A percentile compares a stretch with the other conserved stretches of the same genome.
These are phyloP conservation scores for Centruroides vittatus DNA, from an alignment of 1,140 invertebrate species.

Conservation along the genomic window DNA sequence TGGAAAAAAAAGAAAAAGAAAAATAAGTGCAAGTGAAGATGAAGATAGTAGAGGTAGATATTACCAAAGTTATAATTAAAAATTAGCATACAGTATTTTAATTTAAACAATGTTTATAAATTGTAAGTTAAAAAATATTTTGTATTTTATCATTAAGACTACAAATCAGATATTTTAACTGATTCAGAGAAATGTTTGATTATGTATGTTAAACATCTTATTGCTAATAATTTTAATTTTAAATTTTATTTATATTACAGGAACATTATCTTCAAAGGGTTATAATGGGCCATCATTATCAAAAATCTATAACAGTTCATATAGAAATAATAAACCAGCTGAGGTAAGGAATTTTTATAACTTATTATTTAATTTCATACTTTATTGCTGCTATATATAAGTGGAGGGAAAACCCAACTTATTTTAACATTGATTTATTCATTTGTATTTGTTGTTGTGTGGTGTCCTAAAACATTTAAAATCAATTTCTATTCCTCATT, in stretches of 20 bases:
- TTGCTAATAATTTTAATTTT: neutral
- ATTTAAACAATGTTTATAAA: too few relatives aligned
- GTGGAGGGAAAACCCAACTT: too few relatives aligned
- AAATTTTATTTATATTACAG: neutral
- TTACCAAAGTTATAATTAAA: neutral
- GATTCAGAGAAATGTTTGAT: too few relatives aligned
- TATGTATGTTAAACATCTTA: too few relatives aligned
- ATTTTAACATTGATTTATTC: too few relatives aligned
- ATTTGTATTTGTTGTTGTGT: too few relatives aligned
- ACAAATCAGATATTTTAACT: too few relatives aligned
- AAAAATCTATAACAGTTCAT: slow-evolving; percentile 17
- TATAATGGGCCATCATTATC: slow-evolving; percentile 8
- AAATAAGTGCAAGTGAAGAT: slow-evolving; percentile 14
- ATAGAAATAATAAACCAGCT: slow-evolving; percentile 15
- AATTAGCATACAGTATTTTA: neutral
- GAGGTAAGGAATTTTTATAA: slow-evolving; percentile 10
- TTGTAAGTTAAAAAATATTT: too few relatives aligned
- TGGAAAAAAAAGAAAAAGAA: slow-evolving; percentile 19
- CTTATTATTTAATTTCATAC: neutral
- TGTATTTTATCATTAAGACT: too few relatives aligned
- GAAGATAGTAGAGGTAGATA: slow-evolving; percentile 14
- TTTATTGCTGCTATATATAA: neutral
- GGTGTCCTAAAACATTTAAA: too few relatives aligned
- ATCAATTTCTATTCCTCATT: too few relatives aligned
- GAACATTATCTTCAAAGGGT: neutral